Evolutionary conservation across 1,140 invertebrate genomes (phyloP), one percentile per base, ranked within the genome.

Genomic region (Leguminivora glycinivorella): DNA sequence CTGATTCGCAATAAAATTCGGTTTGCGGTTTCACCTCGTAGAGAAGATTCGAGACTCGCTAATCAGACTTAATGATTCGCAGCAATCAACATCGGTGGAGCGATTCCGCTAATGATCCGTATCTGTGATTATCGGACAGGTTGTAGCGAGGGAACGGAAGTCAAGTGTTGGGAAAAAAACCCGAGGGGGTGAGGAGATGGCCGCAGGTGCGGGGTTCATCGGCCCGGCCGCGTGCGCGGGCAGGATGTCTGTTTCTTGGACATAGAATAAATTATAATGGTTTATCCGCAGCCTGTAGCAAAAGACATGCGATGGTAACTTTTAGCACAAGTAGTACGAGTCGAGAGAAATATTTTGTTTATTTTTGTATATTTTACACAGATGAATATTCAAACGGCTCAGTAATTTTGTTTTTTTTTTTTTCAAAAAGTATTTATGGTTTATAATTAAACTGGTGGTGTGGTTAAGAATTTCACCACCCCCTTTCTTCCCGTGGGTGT

Each of bases 61-160:
- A 77, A 75, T 72, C 78, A 83, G 76, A 71, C 43, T 73, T 70
- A 78, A 78, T 77, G 74, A 83, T 83, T 82, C 76, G 77, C 74
- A 80, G 70, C 80, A 87, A 87, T 84, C 85, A 82, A 78, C 67
- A 72, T 73, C 63, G 72, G 72, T 75, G 73, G 75, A 76, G 80
- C 76, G 83, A 88, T 85, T 83, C 76, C 73, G 79, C 83, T 88
- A 91, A 88, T 88, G 85, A 89, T 78, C 75, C 89, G 85, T 83
- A 82, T 87, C 89, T 80, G 83, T 76, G 78, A 78, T 82, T 80
- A 87, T 88, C 82, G 68, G 82, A 79, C 82, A 79, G 86, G 83
- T 87, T 90, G 89, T 87, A 84, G 88, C 82, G 71, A 67, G 83
- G 75, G 81, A 83, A 84, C 89, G 89, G 89, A 91, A 91, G 87